These are phyloP conservation scores for Montipora efflorescens DNA, from an alignment of 64 coral and sea anemone genomes.

Conservation along the genomic window DNA sequence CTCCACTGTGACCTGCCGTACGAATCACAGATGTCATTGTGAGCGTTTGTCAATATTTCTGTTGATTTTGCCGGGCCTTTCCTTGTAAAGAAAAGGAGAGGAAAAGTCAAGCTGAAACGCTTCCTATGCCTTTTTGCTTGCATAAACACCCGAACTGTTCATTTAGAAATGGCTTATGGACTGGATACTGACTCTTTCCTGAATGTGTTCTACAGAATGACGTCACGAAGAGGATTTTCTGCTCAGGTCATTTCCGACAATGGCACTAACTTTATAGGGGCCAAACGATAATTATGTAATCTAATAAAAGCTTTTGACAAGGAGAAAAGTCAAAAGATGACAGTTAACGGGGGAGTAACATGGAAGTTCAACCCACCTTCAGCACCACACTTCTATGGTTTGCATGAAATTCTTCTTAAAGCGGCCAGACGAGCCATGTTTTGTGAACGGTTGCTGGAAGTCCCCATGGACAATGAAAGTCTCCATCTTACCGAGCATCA, in stretches of 20 bases:
- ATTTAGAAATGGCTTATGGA: background rate
- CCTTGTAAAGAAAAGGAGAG: background rate
- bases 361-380: background rate
- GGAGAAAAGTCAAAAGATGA: background rate
- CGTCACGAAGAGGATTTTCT: background rate
- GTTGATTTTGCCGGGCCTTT: background rate
- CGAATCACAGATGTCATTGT: background rate
- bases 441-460: background rate
- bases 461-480: too few species aligned
- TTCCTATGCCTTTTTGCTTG: background rate
- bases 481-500: too few species aligned
- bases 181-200: background rate
- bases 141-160: background rate
- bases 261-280: background rate
- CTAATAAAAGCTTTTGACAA: background rate
- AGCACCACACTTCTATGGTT: background rate
- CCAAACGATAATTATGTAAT: background rate
- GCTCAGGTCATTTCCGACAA: background rate
- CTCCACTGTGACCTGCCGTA: background rate
- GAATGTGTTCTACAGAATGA: background rate
- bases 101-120: background rate
- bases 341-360: background rate
- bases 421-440: background rate
- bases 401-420: background rate
- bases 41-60: background rate